Base-by-base conservation (phyloP, 2,113 vertebrate species). In the Pantherophis guttatus region DNA sequence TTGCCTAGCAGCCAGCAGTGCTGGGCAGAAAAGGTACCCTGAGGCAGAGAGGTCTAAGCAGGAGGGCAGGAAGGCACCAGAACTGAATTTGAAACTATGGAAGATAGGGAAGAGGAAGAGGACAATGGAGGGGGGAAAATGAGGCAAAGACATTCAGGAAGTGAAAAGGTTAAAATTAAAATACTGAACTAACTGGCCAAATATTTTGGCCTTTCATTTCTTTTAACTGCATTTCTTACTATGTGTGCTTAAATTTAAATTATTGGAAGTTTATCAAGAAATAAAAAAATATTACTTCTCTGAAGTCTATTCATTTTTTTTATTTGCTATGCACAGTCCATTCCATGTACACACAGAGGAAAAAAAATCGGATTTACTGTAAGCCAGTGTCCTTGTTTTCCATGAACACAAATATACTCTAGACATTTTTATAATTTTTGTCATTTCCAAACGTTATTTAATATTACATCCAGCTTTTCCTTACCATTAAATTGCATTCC, bases 401-500 rank as follows among this genome's bases (percentile, higher is more conserved):
- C 48, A 19, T 39, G 12, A 55, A n/a, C 48, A 39, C 10, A 57
- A 57, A 91, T 44, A 17, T 91, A 39, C 12, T 23, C 23, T 9
- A 81, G 8, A n/a, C 12, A 3, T 87, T 52, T 53, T 54, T 33
- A 33, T 24, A 39, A 12, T 88, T 33, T 50, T 50, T 26, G 29
- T 33, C 85, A 26, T 90, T 55, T 81, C 33, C 75, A 81, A 81
- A 81, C 2, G 8, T 81, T 81, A 44, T 10, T 81, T 81, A 19
- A 81, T 81, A 8, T 81, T 21, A 81, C 17, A 81, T 21, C 17
- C 75, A 81, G 15, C 33, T 81, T 81, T 44, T 81, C 75, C 75
- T 97, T 97, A 99, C 99, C 98, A 3, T 53, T 86, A 21, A 9
- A 91, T 87, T 94, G 92, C 62, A 99, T 94, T 52, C 97, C 98